Conservation (phyloP, 2,888 invertebrate species). For the Cantharis flavilabris region DNA sequence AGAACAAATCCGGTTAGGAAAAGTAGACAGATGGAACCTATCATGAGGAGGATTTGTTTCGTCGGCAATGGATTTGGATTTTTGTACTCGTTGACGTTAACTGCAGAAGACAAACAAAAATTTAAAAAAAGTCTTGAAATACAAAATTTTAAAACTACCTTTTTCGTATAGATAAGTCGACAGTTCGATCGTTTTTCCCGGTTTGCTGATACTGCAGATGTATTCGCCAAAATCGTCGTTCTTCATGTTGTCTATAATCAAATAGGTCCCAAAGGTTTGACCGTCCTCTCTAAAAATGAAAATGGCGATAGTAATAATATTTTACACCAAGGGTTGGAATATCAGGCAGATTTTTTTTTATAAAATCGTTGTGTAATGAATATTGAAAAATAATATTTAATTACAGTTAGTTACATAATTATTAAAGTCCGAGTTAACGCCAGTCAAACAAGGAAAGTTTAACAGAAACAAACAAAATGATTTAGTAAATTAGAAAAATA, state of each 20-base stretch:
- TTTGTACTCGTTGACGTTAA: slow-evolving; percentile 41
- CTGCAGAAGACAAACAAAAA: slow-evolving; percentile 42
- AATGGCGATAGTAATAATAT: not conserved
- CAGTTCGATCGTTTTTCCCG: slow-evolving; percentile 59
- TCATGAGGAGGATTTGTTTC: slow-evolving; percentile 61
- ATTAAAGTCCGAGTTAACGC: not conserved
- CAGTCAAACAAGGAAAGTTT: not conserved
- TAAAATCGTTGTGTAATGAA: no score
- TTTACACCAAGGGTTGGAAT: no score
- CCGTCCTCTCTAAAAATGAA: slow-evolving; percentile 63
- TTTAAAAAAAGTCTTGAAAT: not conserved
- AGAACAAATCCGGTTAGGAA: slow-evolving; percentile 58
- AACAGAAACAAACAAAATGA: not conserved
- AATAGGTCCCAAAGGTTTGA: slow-evolving; percentile 73
- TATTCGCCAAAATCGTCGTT: slow-evolving; percentile 73
- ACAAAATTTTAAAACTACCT: slow-evolving; percentile 51
- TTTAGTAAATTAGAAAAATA: slow-evolving; percentile 12
- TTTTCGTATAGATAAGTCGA: slow-evolving; percentile 61
- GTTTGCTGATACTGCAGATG: slow-evolving; percentile 71
- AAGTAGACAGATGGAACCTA: slow-evolving; percentile 58
- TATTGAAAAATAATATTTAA: no score
- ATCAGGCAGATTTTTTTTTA: no score
- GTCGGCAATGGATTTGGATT: slow-evolving; percentile 59
- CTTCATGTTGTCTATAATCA: slow-evolving; percentile 64
- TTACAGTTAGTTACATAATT: not conserved